Evolutionary conservation across 1,140 invertebrate species (phyloP).

Genomic region (Neelides sp.): DNA sequence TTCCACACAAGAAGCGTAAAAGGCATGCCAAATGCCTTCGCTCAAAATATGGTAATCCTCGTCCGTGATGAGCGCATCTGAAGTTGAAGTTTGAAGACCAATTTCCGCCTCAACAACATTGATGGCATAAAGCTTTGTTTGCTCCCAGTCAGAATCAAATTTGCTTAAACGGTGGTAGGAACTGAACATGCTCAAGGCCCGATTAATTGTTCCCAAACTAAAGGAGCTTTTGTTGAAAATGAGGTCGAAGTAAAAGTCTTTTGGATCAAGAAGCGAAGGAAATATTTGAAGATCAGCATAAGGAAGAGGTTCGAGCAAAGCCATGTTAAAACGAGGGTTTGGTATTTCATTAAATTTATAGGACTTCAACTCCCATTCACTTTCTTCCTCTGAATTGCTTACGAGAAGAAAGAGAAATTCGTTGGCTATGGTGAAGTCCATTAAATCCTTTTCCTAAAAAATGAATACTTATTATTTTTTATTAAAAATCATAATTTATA

Average conservation of each 20-base stretch:
- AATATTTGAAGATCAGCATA: conserved; percentile 9
- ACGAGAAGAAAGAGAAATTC: conserved; percentile 26
- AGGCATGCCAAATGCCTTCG: conserved; percentile 19
- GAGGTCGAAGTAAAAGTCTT: conserved; percentile 26
- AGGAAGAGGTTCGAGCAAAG: conserved; percentile 26
- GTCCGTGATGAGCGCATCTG: conserved; percentile 17
- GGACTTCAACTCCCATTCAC: conserved; percentile 29
- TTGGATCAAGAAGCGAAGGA: conserved; percentile 13
- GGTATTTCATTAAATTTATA: conserved; percentile 17
- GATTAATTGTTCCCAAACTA: conserved; percentile 18
- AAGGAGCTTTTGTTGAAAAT: conserved; percentile 29
- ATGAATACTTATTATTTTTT: conserved; percentile 1
- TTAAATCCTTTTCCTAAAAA: conserved; percentile 20
- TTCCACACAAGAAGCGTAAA: conserved; percentile 30
- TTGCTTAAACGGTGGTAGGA: conserved; percentile 1
- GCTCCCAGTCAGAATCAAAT: conserved; percentile 22
- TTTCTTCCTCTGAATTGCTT: conserved; percentile 27
- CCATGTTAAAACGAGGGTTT: conserved; percentile 25
- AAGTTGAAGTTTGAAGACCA: neutral
- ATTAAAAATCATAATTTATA: conserved; percentile 5
- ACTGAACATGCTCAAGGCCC: conserved; percentile 28
- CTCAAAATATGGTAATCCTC: conserved; percentile 22
- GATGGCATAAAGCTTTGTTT: conserved; percentile 19
- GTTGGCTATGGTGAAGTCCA: conserved; percentile 20
- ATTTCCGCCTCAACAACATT: conserved; percentile 26